Conservation (phyloP, 2,888 invertebrate species). For the Ophion slaviceki region DNA sequence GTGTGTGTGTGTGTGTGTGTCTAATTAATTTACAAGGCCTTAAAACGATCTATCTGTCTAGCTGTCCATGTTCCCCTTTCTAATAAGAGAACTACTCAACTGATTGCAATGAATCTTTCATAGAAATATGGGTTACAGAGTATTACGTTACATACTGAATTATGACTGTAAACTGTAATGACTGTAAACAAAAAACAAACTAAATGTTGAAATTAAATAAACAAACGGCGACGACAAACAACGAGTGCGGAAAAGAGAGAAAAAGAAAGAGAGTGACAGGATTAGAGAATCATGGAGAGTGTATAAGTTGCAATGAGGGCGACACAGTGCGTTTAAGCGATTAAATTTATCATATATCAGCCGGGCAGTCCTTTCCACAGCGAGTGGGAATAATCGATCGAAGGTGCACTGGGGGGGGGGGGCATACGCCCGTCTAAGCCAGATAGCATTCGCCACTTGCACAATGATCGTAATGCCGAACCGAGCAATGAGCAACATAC, state of each 20-base stretch:
- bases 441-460: slow-evolving; percentile 65
- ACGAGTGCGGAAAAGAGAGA: slow-evolving; percentile 12
- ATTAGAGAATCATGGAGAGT: slow-evolving; percentile 46
- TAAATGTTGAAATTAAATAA: neutral
- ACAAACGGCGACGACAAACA: neutral
- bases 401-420: slow-evolving; percentile 30
- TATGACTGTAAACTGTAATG: too few relatives aligned
- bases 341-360: slow-evolving; percentile 68
- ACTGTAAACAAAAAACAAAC: too few relatives aligned
- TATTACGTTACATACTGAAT: too few relatives aligned
- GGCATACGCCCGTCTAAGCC: slow-evolving; percentile 59
- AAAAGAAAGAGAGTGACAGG: slow-evolving; percentile 28
- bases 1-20: too few relatives aligned
- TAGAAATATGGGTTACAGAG: too few relatives aligned
- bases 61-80: too few relatives aligned
- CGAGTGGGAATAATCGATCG: slow-evolving; percentile 67
- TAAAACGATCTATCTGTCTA: too few relatives aligned
- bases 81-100: too few relatives aligned
- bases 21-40: too few relatives aligned
- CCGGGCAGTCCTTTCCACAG: slow-evolving; percentile 60
- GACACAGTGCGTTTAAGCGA: slow-evolving; percentile 66
- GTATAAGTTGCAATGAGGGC: slow-evolving; percentile 67
- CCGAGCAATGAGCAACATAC: slow-evolving; percentile 63
- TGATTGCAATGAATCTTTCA: too few relatives aligned
- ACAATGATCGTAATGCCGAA: slow-evolving; percentile 63